Base-by-base conservation (phyloP, 2,797 vertebrate species). In the Cynopterus sphinx region DNA sequence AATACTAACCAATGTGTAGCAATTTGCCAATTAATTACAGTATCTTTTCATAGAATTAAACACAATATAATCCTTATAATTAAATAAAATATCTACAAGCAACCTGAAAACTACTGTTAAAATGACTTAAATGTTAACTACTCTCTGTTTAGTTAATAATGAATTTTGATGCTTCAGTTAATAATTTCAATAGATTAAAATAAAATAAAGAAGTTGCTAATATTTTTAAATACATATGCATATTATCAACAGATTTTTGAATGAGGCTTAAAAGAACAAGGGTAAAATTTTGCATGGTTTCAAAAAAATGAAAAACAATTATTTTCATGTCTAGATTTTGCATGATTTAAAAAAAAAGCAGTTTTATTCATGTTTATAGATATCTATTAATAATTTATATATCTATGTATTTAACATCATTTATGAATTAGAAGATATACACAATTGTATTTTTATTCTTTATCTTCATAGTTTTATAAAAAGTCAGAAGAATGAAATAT, bases 21-120 rank as follows among this genome's bases (percentile, higher is more conserved):
- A 87, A 98, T 98, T 98, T 98, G 92, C 98, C 97, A 98, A 97
- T 98, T 98, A 98, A 98, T 98, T 98, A 97, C 65, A 81, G 86
- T 97, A 97, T 97, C 97, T 97, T 98, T 98, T 97, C 78, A 87
- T 91, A 68, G 97, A 96, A 97, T 98, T 98, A 98, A 96, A 96
- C 10, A 96, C 88, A 91, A 83, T 41, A 78, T 97, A 98, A 97
- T 98, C 94, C 88, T 98, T 96, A 96, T 95, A 98, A 96, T 19
- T 94, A 96, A 94, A 96, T 96, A 97, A 98, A 98, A 97, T 94
- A 98, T 97, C 96, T 98, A 89, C 49, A 83, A 96, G 96, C 93
- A 98, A 97, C 96, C 96, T 92, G 57, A 57, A 96, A 97, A 96
- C 67, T 82, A 96, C 97, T 92, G 92, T 94, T 96, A 95, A 98